Evolutionary conservation across 1,140 invertebrate genomes (phyloP).

Genomic region (Drosophila rhopaloa): DNA sequence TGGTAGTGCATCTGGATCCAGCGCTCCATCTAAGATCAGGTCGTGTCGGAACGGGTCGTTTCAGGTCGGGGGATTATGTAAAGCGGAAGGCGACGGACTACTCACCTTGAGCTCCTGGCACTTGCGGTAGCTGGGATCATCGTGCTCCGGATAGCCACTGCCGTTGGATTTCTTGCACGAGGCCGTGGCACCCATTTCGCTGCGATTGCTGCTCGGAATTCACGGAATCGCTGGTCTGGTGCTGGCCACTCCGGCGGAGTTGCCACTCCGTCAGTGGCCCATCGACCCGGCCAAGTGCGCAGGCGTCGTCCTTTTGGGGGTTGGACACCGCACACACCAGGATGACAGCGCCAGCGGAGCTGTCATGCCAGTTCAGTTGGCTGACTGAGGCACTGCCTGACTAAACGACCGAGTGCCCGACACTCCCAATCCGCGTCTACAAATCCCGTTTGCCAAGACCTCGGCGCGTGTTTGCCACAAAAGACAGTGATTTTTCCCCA

Average conservation of each 20-base stretch:
- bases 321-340: neutral
- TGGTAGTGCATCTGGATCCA: conserved; percentile 93
- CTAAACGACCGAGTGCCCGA: conserved; percentile 19
- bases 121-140: conserved; percentile 74
- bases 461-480: conserved; percentile 27
- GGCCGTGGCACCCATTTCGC: conserved; percentile 61
- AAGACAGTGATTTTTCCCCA: neutral
- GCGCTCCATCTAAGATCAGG: conserved; percentile 86
- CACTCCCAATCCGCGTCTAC: conserved; percentile 11
- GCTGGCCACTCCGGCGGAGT: conserved; percentile 19
- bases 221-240: neutral
- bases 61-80: conserved; percentile 5
- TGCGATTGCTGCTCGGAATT: neutral
- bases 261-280: conserved; percentile 17
- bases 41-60: too few species aligned
- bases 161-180: conserved; percentile 56
- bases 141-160: conserved; percentile 58
- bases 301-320: conserved; percentile 31
- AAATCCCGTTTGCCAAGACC: neutral
- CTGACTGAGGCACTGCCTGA: conserved; percentile 44
- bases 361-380: conserved; percentile 50
- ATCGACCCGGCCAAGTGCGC: conserved; percentile 53
- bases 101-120: conserved; percentile 77
- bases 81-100: neutral
- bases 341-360: conserved; percentile 1